Conservation (phyloP, 2,113 vertebrate genomes). For the Labeo catla region DNA sequence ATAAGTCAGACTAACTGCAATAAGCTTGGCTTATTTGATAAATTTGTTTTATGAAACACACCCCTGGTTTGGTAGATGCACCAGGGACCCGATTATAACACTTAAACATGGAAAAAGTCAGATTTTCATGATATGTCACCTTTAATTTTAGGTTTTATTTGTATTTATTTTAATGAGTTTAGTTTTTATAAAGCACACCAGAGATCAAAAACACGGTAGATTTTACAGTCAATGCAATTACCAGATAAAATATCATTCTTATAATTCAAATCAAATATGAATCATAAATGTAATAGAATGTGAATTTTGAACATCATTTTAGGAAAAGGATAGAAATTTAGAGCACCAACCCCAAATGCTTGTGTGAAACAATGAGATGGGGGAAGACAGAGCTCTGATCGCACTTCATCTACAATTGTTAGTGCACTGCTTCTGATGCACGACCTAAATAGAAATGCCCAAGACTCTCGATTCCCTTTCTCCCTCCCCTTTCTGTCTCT, state of each 20-base stretch:
- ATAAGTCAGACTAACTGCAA: too few relatives aligned
- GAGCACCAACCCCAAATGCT: slow-evolving; percentile 56
- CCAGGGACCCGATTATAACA: too few relatives aligned
- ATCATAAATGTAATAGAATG: neutral
- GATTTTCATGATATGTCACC: too few relatives aligned
- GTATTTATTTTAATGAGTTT: neutral
- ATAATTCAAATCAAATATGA: neutral
- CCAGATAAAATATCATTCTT: neutral
- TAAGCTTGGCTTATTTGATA: too few relatives aligned
- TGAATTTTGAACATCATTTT: slow-evolving; percentile 18
- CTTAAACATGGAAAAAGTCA: too few relatives aligned
- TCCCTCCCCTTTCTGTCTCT: slow-evolving; percentile 4
- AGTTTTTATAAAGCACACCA: neutral
- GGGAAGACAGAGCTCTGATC: slow-evolving; percentile 48
- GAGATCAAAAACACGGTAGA: neutral
- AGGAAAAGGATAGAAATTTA: slow-evolving; percentile 39
- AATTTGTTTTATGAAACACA: too few relatives aligned
- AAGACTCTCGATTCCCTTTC: slow-evolving; percentile 55
- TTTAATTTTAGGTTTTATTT: neutral
- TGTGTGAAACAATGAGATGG: slow-evolving; percentile 59
- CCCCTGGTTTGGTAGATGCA: too few relatives aligned
- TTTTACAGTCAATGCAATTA: neutral
- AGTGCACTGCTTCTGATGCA: slow-evolving; percentile 60
- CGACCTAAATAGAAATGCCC: slow-evolving; percentile 77
- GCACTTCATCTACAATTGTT: slow-evolving; percentile 37